phyloP scores from a whole-genome alignment of 2,888 invertebrate species.

The Conchocele bisecta region DNA sequence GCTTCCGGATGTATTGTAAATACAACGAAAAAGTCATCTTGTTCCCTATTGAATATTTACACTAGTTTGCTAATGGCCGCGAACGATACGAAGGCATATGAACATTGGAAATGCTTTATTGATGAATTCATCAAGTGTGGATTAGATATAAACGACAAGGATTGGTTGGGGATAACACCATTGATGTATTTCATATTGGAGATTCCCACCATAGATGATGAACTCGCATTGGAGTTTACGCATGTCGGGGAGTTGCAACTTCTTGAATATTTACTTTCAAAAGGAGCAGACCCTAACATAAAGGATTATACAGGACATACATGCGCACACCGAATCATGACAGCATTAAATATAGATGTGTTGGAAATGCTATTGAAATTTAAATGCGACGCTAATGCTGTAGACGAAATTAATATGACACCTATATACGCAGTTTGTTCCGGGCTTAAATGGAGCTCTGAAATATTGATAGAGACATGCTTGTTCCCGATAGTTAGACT shows the following conservation, averaged over 20 bases:
- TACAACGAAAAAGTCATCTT: too few relatives aligned
- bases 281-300: constrained; percentile 31
- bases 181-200: too few relatives aligned
- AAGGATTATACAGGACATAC: constrained; percentile 12
- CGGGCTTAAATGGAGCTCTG: neutral
- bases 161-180: too few relatives aligned
- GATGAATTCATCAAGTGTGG: too few relatives aligned
- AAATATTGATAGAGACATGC: neutral
- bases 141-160: too few relatives aligned
- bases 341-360: constrained; percentile 5
- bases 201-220: too few relatives aligned
- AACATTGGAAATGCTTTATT: too few relatives aligned
- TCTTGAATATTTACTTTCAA: constrained; percentile 27
- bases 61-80: too few relatives aligned
- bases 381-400: neutral
- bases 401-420: constrained; percentile 1
- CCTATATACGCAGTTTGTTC: constrained; percentile 12
- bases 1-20: too few relatives aligned
- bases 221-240: too few relatives aligned
- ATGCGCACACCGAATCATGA: neutral
- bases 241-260: neutral
- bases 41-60: too few relatives aligned
- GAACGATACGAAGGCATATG: too few relatives aligned
- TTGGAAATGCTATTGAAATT: constrained; percentile 9
- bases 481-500: constrained; percentile 15